Conservation (phyloP, 1,140 invertebrate species). For the Xylocopa sonorina region DNA sequence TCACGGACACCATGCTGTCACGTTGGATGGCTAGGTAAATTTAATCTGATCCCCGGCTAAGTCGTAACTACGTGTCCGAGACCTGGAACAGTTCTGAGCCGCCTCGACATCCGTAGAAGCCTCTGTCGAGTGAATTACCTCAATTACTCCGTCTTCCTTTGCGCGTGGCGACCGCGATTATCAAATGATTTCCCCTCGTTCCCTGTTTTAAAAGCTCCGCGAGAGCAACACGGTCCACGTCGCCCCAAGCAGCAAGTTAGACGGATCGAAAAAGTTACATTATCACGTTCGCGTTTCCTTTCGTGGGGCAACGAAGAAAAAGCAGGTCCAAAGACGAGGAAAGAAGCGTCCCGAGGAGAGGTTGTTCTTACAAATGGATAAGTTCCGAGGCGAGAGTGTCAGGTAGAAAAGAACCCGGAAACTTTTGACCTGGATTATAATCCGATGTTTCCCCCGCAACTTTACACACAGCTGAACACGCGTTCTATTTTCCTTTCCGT, state of each 20-base stretch:
- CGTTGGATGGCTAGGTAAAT: conserved; percentile 65
- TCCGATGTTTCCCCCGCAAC: background rate
- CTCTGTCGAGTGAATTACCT: conserved; percentile 57
- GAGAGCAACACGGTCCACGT: conserved; percentile 2
- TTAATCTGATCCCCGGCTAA: conserved; percentile 70
- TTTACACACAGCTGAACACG: background rate
- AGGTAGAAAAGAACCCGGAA: background rate
- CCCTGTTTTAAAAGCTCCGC: no score
- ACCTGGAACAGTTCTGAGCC: conserved; percentile 42
- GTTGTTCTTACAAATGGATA: conserved; percentile 11
- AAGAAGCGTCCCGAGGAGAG: background rate
- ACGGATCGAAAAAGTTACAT: conserved; percentile 20
- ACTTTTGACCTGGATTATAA: conserved; percentile 29
- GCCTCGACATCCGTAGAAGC: conserved; percentile 16
- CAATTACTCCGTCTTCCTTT: conserved; percentile 7
- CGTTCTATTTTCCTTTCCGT: background rate
- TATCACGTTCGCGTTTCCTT: background rate
- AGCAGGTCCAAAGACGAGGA: background rate
- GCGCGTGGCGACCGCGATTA: conserved; percentile 14
- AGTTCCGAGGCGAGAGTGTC: conserved; percentile 16
- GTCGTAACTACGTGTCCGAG: conserved; percentile 70
- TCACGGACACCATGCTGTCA: conserved; percentile 31
- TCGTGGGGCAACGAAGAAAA: no score
- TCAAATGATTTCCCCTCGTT: background rate
- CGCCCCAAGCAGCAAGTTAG: background rate